phyloP scores from a whole-genome alignment of 2,113 vertebrate species.

The Hipposideros armiger region DNA sequence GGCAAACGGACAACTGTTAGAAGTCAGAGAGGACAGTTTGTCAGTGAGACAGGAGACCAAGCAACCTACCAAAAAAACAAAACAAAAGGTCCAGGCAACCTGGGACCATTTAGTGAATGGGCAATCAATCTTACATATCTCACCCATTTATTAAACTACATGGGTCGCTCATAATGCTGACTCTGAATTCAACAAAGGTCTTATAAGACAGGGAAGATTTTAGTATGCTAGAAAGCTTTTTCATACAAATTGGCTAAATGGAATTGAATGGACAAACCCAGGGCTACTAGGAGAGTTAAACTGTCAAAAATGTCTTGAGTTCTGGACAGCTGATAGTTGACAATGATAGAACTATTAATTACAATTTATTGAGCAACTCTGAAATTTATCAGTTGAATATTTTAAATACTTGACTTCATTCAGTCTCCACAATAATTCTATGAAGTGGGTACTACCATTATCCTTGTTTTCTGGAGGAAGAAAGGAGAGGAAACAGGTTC shows the following conservation, averaged over 20 bases:
- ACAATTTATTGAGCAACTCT: neutral
- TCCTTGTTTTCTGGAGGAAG: neutral
- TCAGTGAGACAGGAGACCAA: neutral
- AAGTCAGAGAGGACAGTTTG: neutral
- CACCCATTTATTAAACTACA: conserved; percentile 29
- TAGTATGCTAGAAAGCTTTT: conserved; percentile 1
- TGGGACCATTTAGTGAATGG: conserved; percentile 4
- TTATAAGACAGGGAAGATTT: neutral
- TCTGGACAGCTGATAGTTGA: conserved; percentile 5
- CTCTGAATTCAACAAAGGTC: conserved; percentile 8
- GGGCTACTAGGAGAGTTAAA: neutral
- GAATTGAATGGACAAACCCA: conserved; percentile 36
- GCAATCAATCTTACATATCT: neutral
- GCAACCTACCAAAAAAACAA: conserved; percentile 4
- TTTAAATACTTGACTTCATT: conserved; percentile 52
- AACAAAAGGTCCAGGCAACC: neutral
- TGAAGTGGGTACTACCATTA: neutral
- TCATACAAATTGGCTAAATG: conserved; percentile 29
- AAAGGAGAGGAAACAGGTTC: conserved; percentile 3
- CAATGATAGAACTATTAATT: neutral
- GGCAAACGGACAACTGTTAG: conserved; percentile 19
- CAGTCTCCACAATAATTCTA: neutral
- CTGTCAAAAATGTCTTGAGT: conserved; percentile 43
- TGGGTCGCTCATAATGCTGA: neutral
- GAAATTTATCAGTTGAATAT: neutral